Conservation (phyloP, 2,888 invertebrate genomes). For the Cerastis rubricosa region DNA sequence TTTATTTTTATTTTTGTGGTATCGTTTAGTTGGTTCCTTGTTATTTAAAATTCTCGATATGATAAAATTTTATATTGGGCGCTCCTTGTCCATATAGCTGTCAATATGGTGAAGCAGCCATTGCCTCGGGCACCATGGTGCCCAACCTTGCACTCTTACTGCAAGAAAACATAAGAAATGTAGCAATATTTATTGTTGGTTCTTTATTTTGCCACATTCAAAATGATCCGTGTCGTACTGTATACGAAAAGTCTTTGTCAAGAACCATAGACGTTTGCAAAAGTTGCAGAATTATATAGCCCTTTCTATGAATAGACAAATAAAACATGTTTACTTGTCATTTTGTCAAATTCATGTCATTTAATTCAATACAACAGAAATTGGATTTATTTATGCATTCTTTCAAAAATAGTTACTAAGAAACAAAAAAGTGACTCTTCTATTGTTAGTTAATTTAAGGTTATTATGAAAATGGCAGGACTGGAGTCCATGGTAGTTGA, state of each 20-base stretch:
- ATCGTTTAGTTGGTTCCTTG: no score
- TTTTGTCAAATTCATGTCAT: conserved; percentile 38
- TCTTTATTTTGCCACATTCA: not conserved
- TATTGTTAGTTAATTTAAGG: not conserved
- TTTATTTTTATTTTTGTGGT: no score
- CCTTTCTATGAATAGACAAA: conserved; percentile 32
- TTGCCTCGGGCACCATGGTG: no score
- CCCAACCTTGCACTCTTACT: no score
- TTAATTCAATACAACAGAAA: not conserved
- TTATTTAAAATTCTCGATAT: not conserved
- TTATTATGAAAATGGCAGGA: conserved; percentile 89
- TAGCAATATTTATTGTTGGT: not conserved
- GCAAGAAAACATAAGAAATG: not conserved
- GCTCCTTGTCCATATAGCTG: no score
- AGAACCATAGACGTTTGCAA: conserved; percentile 16
- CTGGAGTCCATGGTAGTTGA: conserved; percentile 96
- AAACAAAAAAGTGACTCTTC: conserved; percentile 1
- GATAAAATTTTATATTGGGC: not conserved
- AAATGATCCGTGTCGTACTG: not conserved
- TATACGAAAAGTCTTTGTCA: not conserved
- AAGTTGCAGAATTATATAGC: not conserved
- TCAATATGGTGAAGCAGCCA: no score
- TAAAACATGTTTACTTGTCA: conserved; percentile 57
- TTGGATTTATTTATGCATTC: not conserved
- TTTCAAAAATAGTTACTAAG: not conserved